Evolutionary conservation across 1,140 invertebrate genomes (phyloP).

Genomic region (Bombus huntii): DNA sequence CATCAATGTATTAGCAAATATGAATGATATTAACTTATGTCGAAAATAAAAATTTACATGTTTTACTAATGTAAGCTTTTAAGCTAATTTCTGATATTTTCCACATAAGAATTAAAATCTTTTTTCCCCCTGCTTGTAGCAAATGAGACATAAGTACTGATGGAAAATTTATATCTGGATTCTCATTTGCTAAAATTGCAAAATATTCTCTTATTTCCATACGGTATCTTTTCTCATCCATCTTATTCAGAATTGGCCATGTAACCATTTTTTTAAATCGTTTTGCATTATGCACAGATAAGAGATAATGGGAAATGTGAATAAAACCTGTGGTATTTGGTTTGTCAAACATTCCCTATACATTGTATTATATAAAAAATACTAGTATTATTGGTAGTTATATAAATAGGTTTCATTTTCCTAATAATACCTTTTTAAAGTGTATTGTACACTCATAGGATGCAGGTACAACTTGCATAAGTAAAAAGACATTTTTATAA

Average conservation of each 20-base stretch:
- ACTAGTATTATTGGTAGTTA: background rate
- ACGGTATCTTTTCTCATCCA: slow-evolving; percentile 79
- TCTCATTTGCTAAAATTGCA: slow-evolving; percentile 64
- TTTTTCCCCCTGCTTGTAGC: slow-evolving; percentile 69
- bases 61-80: slow-evolving; percentile 56
- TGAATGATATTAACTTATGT: background rate
- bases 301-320: slow-evolving; percentile 81
- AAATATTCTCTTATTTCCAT: slow-evolving; percentile 69
- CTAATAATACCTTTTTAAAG: slow-evolving; percentile 69
- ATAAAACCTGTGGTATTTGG: slow-evolving; percentile 82
- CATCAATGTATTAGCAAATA: background rate
- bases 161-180: slow-evolving; percentile 72
- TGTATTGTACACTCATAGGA: slow-evolving; percentile 69
- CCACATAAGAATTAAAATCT: slow-evolving; percentile 72
- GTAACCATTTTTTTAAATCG: slow-evolving; percentile 78
- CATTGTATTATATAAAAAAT: slow-evolving; percentile 39
- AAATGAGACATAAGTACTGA: slow-evolving; percentile 69
- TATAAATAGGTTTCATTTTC: background rate
- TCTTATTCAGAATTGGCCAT: slow-evolving; percentile 81
- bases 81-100: slow-evolving; percentile 71
- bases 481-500: slow-evolving; percentile 71
- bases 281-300: slow-evolving; percentile 77
- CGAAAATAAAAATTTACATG: slow-evolving; percentile 47
- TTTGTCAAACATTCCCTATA: slow-evolving; percentile 82
- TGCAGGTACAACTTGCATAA: slow-evolving; percentile 65